Evolutionary conservation across 2,888 invertebrate species (phyloP), one percentile per base, ranked within the genome.

Genomic region (Graphium colonna): DNA sequence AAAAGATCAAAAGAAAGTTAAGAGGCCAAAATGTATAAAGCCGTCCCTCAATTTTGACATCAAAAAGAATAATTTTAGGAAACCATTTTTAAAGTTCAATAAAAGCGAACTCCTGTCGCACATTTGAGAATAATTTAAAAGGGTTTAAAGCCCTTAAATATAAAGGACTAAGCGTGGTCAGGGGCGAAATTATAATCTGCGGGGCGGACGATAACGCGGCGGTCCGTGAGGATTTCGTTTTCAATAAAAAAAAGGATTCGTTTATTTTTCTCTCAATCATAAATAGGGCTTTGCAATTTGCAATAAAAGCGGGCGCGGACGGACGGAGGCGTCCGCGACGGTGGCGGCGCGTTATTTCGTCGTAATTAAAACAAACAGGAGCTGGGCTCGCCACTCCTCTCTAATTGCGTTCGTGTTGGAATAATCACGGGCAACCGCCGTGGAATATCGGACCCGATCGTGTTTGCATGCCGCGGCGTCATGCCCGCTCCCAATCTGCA

Each of bases 331-430:
- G 61, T 61, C 64, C 72, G 68, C 73, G 72, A 68, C 67, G 65
- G 67, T 52, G n/a, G 71, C 71, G 71, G 66, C 72, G 69, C 78
- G 75, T 64, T 83, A 80, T 84, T 86, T 79, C 80, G 75, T 74
- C 77, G 86, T 87, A 88, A 88, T 88, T 87, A 88, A 88, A 87
- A 86, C 87, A 87, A 87, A 87, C 84, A 87, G 79, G 75, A 82
- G 79, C 75, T 79, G n/a, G 79, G 78, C 77, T 73, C 73, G 74
- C 78, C 81, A 84, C 83, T 85, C 82, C 82, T 83, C 81, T 81
- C 82, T 87, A 85, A 87, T 88, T 87, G 85, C 82, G 79, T 82
- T 80, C 78, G 77, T 76, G 82, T 83, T 82, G 77, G 82, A 86
- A 84, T 88, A 83, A 86, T 87, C 82, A 83, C 78, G 73, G 74